Evolutionary conservation across 2,797 vertebrate genomes (phyloP).

Genomic region (Characodon lateralis): DNA sequence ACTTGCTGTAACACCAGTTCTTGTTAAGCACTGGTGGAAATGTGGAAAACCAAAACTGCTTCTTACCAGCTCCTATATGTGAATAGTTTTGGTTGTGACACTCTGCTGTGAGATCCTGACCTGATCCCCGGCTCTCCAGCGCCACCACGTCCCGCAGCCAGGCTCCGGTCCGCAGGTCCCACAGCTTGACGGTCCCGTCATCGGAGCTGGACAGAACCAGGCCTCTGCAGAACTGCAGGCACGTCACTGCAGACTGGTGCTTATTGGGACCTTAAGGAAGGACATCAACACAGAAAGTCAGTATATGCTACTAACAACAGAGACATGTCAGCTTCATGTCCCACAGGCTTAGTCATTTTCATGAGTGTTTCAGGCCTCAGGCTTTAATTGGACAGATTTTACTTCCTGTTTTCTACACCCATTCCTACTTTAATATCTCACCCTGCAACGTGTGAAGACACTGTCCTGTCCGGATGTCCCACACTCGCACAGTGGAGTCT

Average conservation of each 20-base stretch:
- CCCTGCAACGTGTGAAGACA: slow-evolving; percentile 96
- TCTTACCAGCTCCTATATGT: no score
- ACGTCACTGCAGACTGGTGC: slow-evolving; percentile 95
- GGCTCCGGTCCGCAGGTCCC: slow-evolving; percentile 94
- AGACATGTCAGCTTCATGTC: background rate
- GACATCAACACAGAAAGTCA: background rate
- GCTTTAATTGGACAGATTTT: background rate
- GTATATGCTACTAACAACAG: no score
- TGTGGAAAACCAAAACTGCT: no score
- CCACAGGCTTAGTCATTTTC: background rate
- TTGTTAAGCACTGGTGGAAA: no score
- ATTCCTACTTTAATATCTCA: slow-evolving; percentile 34
- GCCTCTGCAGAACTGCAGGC: slow-evolving; percentile 96
- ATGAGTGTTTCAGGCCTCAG: no score
- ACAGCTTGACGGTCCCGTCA: slow-evolving; percentile 95
- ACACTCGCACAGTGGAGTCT: slow-evolving; percentile 94
- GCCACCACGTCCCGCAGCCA: slow-evolving; percentile 94
- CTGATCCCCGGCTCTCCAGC: slow-evolving; percentile 89
- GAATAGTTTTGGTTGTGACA: no score
- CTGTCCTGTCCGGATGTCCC: slow-evolving; percentile 94
- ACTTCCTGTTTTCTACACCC: background rate
- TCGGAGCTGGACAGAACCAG: slow-evolving; percentile 96
- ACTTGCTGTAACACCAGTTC: no score
- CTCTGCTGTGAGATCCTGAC: slow-evolving; percentile 21
- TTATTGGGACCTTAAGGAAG: slow-evolving; percentile 87